Base-by-base conservation (phyloP, 2,797 vertebrate genomes). In the Agapornis canus region DNA sequence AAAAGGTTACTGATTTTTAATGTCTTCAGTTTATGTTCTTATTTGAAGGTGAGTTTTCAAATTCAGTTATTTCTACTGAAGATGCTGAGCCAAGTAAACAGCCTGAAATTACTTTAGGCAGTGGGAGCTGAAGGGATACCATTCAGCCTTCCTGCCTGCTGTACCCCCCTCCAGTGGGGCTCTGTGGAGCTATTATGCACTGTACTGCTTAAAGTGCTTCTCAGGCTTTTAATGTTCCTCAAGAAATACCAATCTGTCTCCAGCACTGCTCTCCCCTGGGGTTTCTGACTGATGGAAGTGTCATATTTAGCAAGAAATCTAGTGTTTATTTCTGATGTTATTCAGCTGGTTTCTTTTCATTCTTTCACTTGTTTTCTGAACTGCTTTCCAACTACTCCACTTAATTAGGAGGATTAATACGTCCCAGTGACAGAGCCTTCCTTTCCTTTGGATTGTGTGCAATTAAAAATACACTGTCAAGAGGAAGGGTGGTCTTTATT, bases 361-460 rank as follows among this genome's bases (percentile, higher is more conserved):
- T 39, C 71, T 80, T 78, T 87, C 70, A 10, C 27, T 21, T 93
- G 68, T 95, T 93, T 95, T 91, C 75, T 39, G 82, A 76, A 66
- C 42, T 51, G 78, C 90, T 95, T 91, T 93, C 82, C 64, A 91
- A 69, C 71, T 52, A 9, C 64, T 77, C 70, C 66, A n/a, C 83
- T 90, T 92, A 81, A 95, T 94, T 91, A 94, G 72, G 60, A 93
- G 94, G 60, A 94, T 93, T 94, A 96, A 93, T 89, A 60, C 48
- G 35, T 59, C 78, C 87, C 57, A 9, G 48, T 57, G 61, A n/a
- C 47, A 85, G 57, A 89, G 18, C 64, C 57, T 82, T 72, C 63
- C 37, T 73, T 66, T 56, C 64, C 65, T 26, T 86, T 43, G 47
- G 59, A 15, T 54, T 81, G 56, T 54, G 61, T 19, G 65, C 51